These are phyloP conservation scores for Panagrolaimus sp. DNA, from an alignment of 1,140 invertebrate genomes.

Conservation along the genomic window DNA sequence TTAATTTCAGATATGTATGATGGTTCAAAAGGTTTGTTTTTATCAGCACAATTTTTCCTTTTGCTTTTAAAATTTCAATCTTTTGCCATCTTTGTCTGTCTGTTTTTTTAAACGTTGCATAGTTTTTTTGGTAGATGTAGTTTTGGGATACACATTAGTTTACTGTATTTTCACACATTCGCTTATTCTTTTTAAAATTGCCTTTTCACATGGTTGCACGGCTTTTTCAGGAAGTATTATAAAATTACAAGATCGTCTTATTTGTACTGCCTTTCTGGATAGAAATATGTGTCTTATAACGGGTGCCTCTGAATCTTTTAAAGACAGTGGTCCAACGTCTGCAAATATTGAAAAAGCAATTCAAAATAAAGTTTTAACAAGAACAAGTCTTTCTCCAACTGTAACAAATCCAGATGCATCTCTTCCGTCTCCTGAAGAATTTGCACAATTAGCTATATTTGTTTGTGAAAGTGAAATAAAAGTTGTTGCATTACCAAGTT, in stretches of 20 bases:
- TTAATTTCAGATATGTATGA: conserved; percentile 45
- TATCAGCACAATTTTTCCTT: background rate
- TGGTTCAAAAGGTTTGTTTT: conserved; percentile 38
- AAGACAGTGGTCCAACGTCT: conserved; percentile 39
- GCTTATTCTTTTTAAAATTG: too few relatives aligned
- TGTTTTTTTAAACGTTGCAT: conserved; percentile 1
- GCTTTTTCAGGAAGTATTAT: conserved; percentile 49
- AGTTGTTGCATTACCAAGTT: conserved; percentile 50
- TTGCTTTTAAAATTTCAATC: background rate
- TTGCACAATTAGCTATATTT: conserved; percentile 47
- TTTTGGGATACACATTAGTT: conserved; percentile 7
- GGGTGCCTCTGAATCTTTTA: conserved; percentile 40
- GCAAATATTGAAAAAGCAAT: conserved; percentile 44
- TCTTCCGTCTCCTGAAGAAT: background rate
- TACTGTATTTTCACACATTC: background rate
- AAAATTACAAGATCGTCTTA: conserved; percentile 40
- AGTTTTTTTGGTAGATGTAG: too few relatives aligned
- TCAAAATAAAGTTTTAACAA: conserved; percentile 46
- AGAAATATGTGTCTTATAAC: conserved; percentile 46
- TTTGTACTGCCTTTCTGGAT: conserved; percentile 50
- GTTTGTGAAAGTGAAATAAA: conserved; percentile 51
- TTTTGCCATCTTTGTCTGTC: background rate
- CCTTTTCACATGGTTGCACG: background rate
- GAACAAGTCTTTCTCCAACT: conserved; percentile 49
- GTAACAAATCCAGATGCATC: conserved; percentile 24